Conservation (phyloP, 2,113 vertebrate species). For the Malurus alboscapulatus region DNA sequence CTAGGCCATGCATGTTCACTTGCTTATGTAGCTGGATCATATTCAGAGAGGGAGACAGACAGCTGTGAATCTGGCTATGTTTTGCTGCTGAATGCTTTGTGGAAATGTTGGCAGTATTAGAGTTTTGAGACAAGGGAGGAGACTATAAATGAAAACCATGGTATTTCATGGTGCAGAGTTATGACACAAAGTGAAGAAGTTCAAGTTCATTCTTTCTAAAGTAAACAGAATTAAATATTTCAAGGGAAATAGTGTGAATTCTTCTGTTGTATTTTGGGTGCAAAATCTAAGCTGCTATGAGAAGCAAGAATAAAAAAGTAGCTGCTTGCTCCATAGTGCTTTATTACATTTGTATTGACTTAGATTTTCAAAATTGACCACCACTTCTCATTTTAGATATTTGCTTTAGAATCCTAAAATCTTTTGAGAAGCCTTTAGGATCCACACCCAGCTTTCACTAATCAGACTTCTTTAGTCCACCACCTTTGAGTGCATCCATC, state of each 20-base stretch:
- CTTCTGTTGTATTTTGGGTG: not conserved
- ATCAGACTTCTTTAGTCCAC: not conserved
- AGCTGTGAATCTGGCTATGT: not conserved
- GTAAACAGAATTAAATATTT: not conserved
- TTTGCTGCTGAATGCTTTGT: not conserved
- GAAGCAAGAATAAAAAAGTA: not conserved
- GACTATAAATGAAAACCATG: not conserved
- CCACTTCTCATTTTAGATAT: not conserved
- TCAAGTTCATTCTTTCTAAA: not conserved
- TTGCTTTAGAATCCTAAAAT: not conserved
- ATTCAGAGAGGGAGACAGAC: not conserved
- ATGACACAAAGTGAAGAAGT: not conserved
- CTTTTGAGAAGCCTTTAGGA: not conserved
- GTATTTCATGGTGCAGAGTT: not conserved
- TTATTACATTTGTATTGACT: not conserved
- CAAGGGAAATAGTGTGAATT: not conserved
- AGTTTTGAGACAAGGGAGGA: not conserved
- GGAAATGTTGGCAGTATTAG: not conserved
- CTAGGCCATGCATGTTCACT: not conserved
- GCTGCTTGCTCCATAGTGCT: not conserved
- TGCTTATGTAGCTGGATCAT: not conserved
- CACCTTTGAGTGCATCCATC: not conserved
- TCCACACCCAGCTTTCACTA: not conserved
- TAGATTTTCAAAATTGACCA: not conserved
- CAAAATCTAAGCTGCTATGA: not conserved